A percentile compares a stretch with the other conserved stretches of the same genome.
phyloP scores from a whole-genome alignment of 2,113 vertebrate species.

The Hyperopisus bebe region DNA sequence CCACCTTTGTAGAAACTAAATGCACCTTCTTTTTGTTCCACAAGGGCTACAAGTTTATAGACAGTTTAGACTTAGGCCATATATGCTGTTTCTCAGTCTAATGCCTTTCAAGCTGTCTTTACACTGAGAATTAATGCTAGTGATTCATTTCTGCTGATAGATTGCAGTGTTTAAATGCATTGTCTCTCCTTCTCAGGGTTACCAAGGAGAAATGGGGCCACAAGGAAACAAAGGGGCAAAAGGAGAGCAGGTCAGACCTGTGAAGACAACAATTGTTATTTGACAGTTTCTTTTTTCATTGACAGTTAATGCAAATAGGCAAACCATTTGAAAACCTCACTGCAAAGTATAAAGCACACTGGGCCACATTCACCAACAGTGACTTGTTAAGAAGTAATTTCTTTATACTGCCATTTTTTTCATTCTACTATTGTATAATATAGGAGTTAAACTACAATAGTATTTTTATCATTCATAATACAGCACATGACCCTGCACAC shows the following conservation, averaged over 20 bases:
- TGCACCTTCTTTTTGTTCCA: neutral
- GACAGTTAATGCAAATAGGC: neutral
- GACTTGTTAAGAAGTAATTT: neutral
- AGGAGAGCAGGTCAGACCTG: constrained; percentile 51
- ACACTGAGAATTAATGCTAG: neutral
- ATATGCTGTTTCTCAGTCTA: neutral
- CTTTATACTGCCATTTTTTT: too few species aligned
- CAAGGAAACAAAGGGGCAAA: constrained; percentile 53
- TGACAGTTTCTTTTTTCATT: neutral
- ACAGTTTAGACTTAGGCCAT: neutral
- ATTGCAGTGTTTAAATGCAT: neutral
- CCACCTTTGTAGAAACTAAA: neutral
- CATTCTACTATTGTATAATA: neutral
- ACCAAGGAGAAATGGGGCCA: constrained; percentile 54
- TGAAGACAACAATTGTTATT: neutral
- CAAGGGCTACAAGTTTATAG: neutral
- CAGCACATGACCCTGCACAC: neutral
- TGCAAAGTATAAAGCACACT: neutral
- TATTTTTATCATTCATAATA: neutral
- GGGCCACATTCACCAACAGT: neutral
- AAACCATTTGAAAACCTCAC: neutral
- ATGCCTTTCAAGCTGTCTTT: neutral
- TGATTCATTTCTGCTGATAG: neutral
- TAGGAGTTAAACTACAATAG: neutral
- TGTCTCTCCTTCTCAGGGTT: constrained; percentile 46